Base-by-base conservation (phyloP, 1,140 invertebrate species). In the Luehdorfia chinensis region DNA sequence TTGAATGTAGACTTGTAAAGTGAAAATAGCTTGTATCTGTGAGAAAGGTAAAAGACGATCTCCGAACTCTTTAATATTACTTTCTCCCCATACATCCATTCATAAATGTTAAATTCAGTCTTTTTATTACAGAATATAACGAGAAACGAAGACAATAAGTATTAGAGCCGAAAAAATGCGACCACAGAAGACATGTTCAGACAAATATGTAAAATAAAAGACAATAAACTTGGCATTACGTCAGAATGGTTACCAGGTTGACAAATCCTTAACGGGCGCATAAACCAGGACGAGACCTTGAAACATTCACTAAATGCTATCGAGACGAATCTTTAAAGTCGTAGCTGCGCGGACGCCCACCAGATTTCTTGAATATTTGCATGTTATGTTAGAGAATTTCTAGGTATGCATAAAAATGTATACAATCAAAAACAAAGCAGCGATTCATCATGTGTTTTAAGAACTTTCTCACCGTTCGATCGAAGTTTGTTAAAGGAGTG, bases 271-370 rank as follows among this genome's bases (percentile, higher is more conserved):
- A 65, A 60, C 75, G 64, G 73, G 64, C 57, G 65, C 66, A 59
- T 52, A 70, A 83, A 85, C 65, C 76, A 70, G 78, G 75, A 81
- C 76, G 67, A 57, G 77, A 78, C 81, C 81, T 85, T 85, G 81
- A 83, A 80, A 83, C 81, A 83, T 79, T 83, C 77, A 75, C 81
- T 63, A 75, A 83, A 76, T 70, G 68, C 67, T 79, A 83, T 83
- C 74, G 70, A 81, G 76, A 77, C 74, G 71, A 83, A 80, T 80
- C 75, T 81, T 66, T 70, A 59, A 67, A 66, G 64, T 62, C 69
- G 60, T 58, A 58, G 62, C 64, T 53, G 56, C 49, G 59, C 54
- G 57, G 53, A 59, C 75, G 70, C 78, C 78, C 78, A 83, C 78
- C 68, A 45, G 57, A n/a, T n/a, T n/a, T n/a, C n/a, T 45, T n/a